Evolutionary conservation across 2,888 invertebrate species (phyloP).

Genomic region (Drosophila kanekoi): DNA sequence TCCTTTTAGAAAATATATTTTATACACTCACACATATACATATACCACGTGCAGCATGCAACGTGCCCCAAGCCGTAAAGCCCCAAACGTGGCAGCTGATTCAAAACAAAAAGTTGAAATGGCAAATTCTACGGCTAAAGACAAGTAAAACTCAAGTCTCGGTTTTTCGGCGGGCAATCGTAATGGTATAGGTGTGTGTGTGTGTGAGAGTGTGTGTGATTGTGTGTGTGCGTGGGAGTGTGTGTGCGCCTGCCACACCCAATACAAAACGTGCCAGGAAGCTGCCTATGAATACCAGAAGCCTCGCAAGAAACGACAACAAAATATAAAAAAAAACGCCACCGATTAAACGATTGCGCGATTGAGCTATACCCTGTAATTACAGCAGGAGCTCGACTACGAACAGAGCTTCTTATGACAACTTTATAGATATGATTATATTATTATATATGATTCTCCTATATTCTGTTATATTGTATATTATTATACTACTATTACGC

Average conservation of each 20-base stretch:
- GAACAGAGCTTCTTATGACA: too few species aligned
- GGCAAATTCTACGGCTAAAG: conserved; percentile 68
- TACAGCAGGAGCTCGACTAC: not conserved
- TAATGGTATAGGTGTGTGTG: conserved; percentile 12
- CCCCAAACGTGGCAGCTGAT: conserved; percentile 35
- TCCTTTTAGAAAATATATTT: conserved; percentile 66
- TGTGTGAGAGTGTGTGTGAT: conserved; percentile 22
- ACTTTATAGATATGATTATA: too few species aligned
- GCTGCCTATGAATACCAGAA: conserved; percentile 61
- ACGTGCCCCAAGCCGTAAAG: conserved; percentile 38
- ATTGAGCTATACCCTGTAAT: conserved; percentile 17
- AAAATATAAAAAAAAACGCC: conserved; percentile 36
- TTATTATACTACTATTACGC: not conserved
- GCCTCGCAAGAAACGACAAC: conserved; percentile 54
- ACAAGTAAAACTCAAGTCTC: conserved; percentile 64
- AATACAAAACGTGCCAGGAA: conserved; percentile 66
- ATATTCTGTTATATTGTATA: too few species aligned
- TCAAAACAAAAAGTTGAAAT: conserved; percentile 66
- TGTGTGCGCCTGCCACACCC: conserved; percentile 60
- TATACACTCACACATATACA: not conserved
- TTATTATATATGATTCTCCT: too few species aligned
- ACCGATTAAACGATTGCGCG: accelerated
- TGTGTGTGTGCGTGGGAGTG: conserved; percentile 20
- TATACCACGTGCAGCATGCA: conserved; percentile 1
- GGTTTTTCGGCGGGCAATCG: conserved; percentile 41